Evolutionary conservation across 2,888 invertebrate species (phyloP).

Genomic region (Eristalis intricaria): DNA sequence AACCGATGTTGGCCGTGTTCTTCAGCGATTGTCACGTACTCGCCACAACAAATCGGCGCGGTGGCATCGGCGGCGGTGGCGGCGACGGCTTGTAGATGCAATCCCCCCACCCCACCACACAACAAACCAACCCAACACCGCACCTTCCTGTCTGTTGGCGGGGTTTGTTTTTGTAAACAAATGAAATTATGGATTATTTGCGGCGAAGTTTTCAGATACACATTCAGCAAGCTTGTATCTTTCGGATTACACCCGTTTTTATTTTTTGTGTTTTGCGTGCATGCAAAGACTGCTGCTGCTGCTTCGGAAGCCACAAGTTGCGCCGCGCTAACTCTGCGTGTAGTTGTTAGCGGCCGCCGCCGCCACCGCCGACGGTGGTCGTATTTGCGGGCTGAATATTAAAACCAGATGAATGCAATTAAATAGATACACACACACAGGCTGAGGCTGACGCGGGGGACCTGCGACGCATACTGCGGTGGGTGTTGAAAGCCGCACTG

Average conservation of each 20-base stretch:
- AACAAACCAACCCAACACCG: background rate
- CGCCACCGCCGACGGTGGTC: too few relatives aligned
- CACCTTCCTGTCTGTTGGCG: constrained; percentile 11
- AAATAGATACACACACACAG: constrained; percentile 12
- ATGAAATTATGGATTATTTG: constrained; percentile 47
- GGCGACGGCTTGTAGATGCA: constrained; percentile 1
- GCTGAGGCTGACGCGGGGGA: background rate
- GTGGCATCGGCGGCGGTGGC: too few relatives aligned
- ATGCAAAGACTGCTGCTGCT: background rate
- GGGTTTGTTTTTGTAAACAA: constrained; percentile 36
- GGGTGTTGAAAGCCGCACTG: constrained; percentile 13
- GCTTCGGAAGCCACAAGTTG: background rate
- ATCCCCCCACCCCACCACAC: background rate
- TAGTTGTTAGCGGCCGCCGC: background rate
- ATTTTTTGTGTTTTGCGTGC: background rate
- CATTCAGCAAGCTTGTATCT: background rate
- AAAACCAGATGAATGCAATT: constrained; percentile 63
- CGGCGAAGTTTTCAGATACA: constrained; percentile 11
- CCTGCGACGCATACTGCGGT: background rate
- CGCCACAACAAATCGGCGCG: constrained; percentile 11
- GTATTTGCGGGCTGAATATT: background rate
- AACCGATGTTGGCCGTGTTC: constrained; percentile 57
- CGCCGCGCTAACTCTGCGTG: background rate
- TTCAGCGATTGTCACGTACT: constrained; percentile 64
- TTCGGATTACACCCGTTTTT: background rate